These are phyloP conservation scores for Drosophila ohnishii DNA, from an alignment of 1,140 invertebrate species.

Conservation along the genomic window DNA sequence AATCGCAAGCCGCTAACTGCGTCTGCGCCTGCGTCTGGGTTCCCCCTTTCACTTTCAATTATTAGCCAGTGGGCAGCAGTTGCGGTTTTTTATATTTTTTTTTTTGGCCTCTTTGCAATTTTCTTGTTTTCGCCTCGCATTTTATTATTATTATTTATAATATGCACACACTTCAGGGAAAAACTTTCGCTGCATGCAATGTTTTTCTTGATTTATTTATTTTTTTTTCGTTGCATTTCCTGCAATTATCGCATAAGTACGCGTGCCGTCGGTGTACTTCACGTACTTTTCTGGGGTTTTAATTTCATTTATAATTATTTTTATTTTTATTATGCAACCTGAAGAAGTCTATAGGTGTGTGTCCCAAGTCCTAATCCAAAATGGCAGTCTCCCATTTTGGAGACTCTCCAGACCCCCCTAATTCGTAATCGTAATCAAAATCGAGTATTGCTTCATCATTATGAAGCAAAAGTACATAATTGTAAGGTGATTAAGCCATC, in stretches of 20 bases:
- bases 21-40: slow-evolving; percentile 35
- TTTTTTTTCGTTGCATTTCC: slow-evolving; percentile 46
- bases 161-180: slow-evolving; percentile 59
- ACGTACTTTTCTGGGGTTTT: neutral
- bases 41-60: slow-evolving; percentile 69
- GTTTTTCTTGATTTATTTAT: slow-evolving; percentile 9
- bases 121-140: slow-evolving; percentile 47
- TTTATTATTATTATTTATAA: slow-evolving; percentile 65
- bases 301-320: neutral
- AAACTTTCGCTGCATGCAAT: slow-evolving; percentile 68
- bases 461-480: slow-evolving; percentile 6
- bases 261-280: slow-evolving; percentile 19
- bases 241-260: slow-evolving; percentile 62
- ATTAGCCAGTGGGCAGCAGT: slow-evolving; percentile 66
- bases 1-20: slow-evolving; percentile 11
- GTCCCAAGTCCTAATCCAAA: neutral
- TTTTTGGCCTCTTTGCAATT: slow-evolving; percentile 48
- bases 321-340: slow-evolving; percentile 9
- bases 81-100: slow-evolving; percentile 11
- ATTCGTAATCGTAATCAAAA: slow-evolving; percentile 5
- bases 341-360: slow-evolving; percentile 1
- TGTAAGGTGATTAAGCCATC: slow-evolving; percentile 9
- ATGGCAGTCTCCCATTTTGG: neutral
- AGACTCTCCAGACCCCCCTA: slow-evolving; percentile 2
- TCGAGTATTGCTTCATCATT: neutral